phyloP scores from a whole-genome alignment of 2,888 invertebrate genomes.

The Polydrusus tereticollis region DNA sequence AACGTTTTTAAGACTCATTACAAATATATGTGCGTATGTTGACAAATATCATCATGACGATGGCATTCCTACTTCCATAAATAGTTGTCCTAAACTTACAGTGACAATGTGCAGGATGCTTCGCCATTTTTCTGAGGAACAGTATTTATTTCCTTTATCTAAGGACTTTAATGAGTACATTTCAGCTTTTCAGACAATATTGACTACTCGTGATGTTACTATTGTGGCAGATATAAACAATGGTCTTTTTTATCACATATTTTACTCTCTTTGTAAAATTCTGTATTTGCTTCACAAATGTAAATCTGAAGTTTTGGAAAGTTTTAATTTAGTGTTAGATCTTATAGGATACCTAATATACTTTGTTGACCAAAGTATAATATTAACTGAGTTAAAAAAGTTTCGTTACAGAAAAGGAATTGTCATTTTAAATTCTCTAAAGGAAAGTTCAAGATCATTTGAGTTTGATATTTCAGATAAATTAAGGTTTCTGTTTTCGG shows the following conservation, averaged over 20 bases:
- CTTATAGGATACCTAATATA: conserved; percentile 58
- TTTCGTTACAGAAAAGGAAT: conserved; percentile 49
- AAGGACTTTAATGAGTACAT: conserved; percentile 58
- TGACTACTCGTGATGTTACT: conserved; percentile 45
- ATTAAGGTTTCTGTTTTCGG: conserved; percentile 35
- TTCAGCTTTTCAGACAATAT: conserved; percentile 56
- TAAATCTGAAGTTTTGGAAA: conserved; percentile 51
- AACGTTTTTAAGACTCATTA: conserved; percentile 57
- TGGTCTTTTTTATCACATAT: conserved; percentile 52
- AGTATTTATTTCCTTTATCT: conserved; percentile 57
- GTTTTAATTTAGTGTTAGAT: conserved; percentile 55
- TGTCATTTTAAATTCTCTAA: conserved; percentile 49
- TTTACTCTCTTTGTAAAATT: conserved; percentile 54
- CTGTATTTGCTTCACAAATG: conserved; percentile 51
- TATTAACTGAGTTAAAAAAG: conserved; percentile 52
- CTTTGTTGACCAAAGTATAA: conserved; percentile 46
- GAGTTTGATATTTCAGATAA: conserved; percentile 47
- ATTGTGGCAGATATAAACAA: conserved; percentile 47
- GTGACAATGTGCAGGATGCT: conserved; percentile 52
- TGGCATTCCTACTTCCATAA: conserved; percentile 43
- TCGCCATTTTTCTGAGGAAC: conserved; percentile 55
- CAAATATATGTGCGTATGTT: conserved; percentile 58
- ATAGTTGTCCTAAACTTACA: conserved; percentile 50
- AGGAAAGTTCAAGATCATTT: conserved; percentile 50
- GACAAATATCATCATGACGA: conserved; percentile 48